Percentiles rank a stretch among this genome's conserved stretches.
Conservation (phyloP, 2,888 invertebrate genomes). For the Catocala fraxini region DNA sequence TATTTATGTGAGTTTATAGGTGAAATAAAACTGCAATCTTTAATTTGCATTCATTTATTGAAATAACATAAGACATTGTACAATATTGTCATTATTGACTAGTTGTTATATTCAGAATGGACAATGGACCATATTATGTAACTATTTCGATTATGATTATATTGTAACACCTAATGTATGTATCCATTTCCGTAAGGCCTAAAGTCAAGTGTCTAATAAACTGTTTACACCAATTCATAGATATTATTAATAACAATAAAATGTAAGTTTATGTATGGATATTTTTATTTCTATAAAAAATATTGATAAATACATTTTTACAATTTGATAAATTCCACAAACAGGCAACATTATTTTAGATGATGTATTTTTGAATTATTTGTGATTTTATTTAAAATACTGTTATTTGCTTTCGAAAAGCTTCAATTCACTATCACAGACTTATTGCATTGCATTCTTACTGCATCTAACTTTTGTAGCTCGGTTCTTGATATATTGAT, state of each 20-base stretch:
- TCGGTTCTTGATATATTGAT: constrained; percentile 24
- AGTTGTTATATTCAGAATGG: constrained; percentile 54
- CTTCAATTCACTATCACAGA: constrained; percentile 83
- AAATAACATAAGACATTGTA: constrained; percentile 60
- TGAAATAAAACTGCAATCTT: constrained; percentile 12
- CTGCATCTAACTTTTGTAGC: constrained; percentile 35
- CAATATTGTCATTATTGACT: constrained; percentile 60
- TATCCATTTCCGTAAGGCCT: constrained; percentile 57
- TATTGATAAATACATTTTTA: constrained; percentile 60
- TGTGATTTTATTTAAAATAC: constrained; percentile 75
- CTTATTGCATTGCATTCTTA: constrained; percentile 50
- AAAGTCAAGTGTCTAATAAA: constrained; percentile 40
- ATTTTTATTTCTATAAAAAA: constrained; percentile 53
- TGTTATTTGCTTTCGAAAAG: constrained; percentile 77
- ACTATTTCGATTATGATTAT: constrained; percentile 57
- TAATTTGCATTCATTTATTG: constrained; percentile 61
- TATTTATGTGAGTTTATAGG: too few species aligned
- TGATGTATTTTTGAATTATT: constrained; percentile 54
- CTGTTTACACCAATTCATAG: constrained; percentile 21
- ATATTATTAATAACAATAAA: constrained; percentile 33
- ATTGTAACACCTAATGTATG: constrained; percentile 43
- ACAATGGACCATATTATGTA: constrained; percentile 58
- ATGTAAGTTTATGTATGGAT: constrained; percentile 35
- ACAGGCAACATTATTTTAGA: constrained; percentile 53
- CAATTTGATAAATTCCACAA: constrained; percentile 59